These are phyloP conservation scores for Aspidiotus destructor DNA, from an alignment of 2,888 invertebrate genomes.

Conservation along the genomic window DNA sequence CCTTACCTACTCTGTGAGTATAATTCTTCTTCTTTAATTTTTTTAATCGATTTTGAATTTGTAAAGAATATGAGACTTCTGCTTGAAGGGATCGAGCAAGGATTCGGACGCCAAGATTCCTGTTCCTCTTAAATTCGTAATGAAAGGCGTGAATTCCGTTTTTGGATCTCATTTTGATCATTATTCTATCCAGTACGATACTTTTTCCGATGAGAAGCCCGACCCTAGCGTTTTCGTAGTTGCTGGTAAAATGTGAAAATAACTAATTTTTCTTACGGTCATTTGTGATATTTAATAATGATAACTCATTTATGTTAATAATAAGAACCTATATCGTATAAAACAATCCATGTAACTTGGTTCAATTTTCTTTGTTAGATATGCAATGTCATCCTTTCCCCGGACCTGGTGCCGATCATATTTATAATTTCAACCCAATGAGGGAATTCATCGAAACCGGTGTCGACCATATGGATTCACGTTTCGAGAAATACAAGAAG, in stretches of 20 bases:
- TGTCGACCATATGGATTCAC: constrained; percentile 60
- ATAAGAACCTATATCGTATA: too few species aligned
- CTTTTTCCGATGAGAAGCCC: constrained; percentile 53
- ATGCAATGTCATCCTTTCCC: constrained; percentile 68
- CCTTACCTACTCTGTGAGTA: constrained; percentile 40
- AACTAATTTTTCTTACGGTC: too few species aligned
- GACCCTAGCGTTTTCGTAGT: constrained; percentile 60
- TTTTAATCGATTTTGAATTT: constrained; percentile 3
- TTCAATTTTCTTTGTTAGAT: constrained; percentile 36
- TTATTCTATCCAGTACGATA: constrained; percentile 73
- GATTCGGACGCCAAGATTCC: constrained; percentile 44
- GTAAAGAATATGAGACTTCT: too few species aligned
- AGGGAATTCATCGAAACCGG: constrained; percentile 69
- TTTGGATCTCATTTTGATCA: constrained; percentile 95
- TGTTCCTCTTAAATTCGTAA: constrained; percentile 75
- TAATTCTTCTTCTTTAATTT: not conserved
- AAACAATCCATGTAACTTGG: too few species aligned
- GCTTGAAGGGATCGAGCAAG: constrained; percentile 10
- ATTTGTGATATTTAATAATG: too few species aligned
- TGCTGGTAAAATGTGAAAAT: constrained; percentile 16
- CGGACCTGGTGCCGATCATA: constrained; percentile 67
- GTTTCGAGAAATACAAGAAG: constrained; percentile 64
- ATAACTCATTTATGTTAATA: too few species aligned
- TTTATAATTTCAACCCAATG: constrained; percentile 86
- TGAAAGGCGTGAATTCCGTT: constrained; percentile 84